Evolutionary conservation across 1,140 invertebrate genomes (phyloP), one percentile per base, ranked within the genome.

Genomic region (Drosophila orosa): DNA sequence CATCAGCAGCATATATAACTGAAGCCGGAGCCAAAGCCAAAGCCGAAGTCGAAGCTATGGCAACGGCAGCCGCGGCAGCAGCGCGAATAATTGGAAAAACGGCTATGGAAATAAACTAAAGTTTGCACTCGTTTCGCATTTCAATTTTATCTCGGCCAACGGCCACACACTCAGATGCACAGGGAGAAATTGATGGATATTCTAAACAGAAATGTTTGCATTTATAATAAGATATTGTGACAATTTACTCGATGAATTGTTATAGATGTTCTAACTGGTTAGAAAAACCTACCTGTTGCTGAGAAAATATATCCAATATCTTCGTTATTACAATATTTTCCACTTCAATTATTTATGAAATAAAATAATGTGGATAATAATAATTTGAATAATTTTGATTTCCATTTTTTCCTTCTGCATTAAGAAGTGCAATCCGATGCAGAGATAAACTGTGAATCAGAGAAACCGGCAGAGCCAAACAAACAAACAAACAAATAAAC

Each of bases 81-180:
- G 74, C 69, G 63, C 54, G 48, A 74, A 81, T 86, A 86, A 86
- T 87, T 86, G 83, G 83, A 86, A 86, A 76, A 85, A 79, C 75
- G 74, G 82, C 83, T 80, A 86, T 75, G 79, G 80, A 87, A 86
- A 83, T 86, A 87, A 86, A 87, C 74, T 76, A 82, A 82, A 80
- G 75, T 78, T 73, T 87, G 82, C 82, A 86, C 84, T 86, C 82
- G 75, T 82, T 86, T 87, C 63, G 71, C 71, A 63, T 82, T 52
- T 86, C 77, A 71, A 65, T 73, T 83, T 83, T 83, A 75, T 71
- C 61, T 61, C 69, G 76, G 61, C 61, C 60, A 79, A 47, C 59
- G 72, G 47, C 74, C 68, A 68, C 65, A 74, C 55, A 66, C 52
- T 73, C 44, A 33, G 10, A 24, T 39, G 17, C 54, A 65, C 40